Evolutionary conservation across 2,797 vertebrate species (phyloP).

Genomic region (Masticophis lateralis): DNA sequence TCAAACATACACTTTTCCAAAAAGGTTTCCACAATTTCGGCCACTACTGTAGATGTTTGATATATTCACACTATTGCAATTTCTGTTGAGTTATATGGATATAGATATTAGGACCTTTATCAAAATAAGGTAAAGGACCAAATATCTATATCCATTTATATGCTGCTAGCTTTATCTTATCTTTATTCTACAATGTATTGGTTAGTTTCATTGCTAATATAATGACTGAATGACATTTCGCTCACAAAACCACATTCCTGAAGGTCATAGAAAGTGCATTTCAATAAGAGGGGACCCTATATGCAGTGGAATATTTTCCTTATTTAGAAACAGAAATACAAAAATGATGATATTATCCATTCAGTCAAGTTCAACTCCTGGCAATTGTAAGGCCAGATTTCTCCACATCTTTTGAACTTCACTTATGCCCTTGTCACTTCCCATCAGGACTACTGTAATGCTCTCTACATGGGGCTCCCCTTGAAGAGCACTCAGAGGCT

Average conservation of each 20-base stretch:
- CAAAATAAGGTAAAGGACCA: background rate
- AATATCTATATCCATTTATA: background rate
- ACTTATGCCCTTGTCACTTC: too few relatives aligned
- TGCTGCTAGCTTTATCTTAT: background rate
- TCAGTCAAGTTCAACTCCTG: background rate
- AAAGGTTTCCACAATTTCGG: too few relatives aligned
- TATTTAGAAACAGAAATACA: background rate
- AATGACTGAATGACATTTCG: background rate
- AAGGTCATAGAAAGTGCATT: background rate
- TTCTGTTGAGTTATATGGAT: background rate
- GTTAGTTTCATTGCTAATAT: background rate
- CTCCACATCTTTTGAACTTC: background rate
- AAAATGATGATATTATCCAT: background rate
- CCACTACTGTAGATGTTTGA: background rate
- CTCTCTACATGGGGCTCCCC: too few relatives aligned
- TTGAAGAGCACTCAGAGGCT: too few relatives aligned
- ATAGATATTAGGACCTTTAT: background rate
- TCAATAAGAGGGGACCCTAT: background rate
- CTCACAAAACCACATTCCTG: background rate
- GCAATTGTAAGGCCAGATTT: background rate
- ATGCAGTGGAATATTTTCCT: background rate
- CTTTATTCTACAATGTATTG: background rate
- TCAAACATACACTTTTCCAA: too few relatives aligned
- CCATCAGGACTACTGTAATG: too few relatives aligned
- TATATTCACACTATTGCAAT: background rate